These are phyloP conservation scores for Andrena chrysosceles DNA, from an alignment of 2,888 invertebrate species.

Conservation along the genomic window DNA sequence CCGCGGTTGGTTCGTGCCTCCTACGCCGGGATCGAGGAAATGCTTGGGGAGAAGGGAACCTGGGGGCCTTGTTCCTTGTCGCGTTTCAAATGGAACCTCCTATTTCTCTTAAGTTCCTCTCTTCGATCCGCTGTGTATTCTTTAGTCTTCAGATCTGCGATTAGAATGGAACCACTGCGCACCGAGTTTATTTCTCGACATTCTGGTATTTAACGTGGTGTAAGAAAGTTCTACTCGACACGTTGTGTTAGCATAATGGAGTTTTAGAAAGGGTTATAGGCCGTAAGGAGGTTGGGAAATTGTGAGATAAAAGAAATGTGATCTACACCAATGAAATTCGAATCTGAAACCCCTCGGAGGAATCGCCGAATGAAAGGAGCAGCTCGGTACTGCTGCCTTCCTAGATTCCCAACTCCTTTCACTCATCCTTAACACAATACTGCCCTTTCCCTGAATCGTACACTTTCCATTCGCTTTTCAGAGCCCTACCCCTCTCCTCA, in stretches of 20 bases:
- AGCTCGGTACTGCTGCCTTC: constrained; percentile 10
- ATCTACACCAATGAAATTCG: constrained; percentile 16
- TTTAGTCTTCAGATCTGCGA: not conserved
- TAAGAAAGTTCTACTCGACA: not conserved
- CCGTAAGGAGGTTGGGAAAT: not conserved
- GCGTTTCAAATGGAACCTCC: not conserved
- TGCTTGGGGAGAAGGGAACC: constrained; percentile 14
- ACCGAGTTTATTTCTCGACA: not conserved
- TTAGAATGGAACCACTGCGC: not conserved
- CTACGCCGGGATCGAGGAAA: constrained; percentile 41
- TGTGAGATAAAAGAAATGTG: not conserved
- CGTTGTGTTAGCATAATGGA: not conserved
- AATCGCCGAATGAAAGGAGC: constrained; percentile 40
- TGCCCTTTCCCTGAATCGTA: constrained; percentile 33
- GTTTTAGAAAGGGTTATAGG: not conserved
- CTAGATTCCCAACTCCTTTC: constrained; percentile 35
- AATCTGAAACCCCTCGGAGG: constrained; percentile 17
- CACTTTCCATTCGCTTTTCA: constrained; percentile 32
- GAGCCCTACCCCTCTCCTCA: not conserved
- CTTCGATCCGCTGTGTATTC: not conserved
- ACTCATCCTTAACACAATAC: constrained; percentile 36
- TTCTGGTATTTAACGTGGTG: not conserved
- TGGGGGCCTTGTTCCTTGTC: constrained; percentile 3
- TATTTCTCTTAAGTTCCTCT: not conserved
- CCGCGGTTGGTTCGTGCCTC: constrained; percentile 40